Conservation (phyloP, 2,888 invertebrate species). For the Patella depressa region DNA sequence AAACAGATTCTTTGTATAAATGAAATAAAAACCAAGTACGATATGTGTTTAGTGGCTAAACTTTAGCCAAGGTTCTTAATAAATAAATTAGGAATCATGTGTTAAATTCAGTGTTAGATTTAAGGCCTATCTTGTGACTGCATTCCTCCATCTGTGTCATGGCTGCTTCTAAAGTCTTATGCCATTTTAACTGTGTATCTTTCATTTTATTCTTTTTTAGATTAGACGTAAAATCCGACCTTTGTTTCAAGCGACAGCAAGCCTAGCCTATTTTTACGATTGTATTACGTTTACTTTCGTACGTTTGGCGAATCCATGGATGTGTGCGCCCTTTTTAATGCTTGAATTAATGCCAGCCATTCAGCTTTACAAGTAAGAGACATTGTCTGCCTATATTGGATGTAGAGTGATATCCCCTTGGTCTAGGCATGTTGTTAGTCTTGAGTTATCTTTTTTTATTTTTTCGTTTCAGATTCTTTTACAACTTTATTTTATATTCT, state of each 20-base stretch:
- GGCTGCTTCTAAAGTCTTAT: no score
- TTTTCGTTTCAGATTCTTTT: slow-evolving; percentile 22
- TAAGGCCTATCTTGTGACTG: no score
- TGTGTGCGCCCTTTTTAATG: slow-evolving; percentile 91
- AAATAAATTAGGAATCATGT: no score
- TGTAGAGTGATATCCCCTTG: neutral
- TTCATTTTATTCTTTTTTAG: slow-evolving; percentile 72
- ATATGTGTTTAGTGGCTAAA: no score
- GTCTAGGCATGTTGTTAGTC: neutral
- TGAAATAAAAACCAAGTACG: no score
- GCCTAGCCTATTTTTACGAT: slow-evolving; percentile 79
- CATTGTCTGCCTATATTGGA: neutral
- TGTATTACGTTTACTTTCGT: slow-evolving; percentile 85
- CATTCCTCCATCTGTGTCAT: no score
- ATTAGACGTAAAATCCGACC: slow-evolving; percentile 85
- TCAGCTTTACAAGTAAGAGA: slow-evolving; percentile 82
- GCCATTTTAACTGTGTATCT: no score
- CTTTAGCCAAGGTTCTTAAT: no score
- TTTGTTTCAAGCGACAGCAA: slow-evolving; percentile 76
- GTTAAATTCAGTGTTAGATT: no score
- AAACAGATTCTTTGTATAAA: no score
- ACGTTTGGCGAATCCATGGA: slow-evolving; percentile 87
- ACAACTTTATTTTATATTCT: slow-evolving; percentile 16
- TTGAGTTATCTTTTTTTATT: neutral
- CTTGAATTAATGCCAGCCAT: slow-evolving; percentile 86